phyloP scores from a whole-genome alignment of 1,140 invertebrate species.

The Apis laboriosa region DNA sequence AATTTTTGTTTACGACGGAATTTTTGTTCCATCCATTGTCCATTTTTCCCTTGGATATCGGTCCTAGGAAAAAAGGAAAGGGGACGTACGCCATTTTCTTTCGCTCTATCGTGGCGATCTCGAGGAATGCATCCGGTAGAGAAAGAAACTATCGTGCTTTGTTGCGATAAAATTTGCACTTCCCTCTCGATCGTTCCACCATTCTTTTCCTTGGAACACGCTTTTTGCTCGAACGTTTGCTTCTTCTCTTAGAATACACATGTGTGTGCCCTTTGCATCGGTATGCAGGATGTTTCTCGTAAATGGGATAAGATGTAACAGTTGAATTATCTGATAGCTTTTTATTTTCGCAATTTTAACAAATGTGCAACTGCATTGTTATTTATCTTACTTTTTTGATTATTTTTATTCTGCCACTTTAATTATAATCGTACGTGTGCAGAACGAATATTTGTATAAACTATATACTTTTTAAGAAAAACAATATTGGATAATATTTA shows the following conservation, averaged over 20 bases:
- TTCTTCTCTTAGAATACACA: background rate
- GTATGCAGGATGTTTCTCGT: background rate
- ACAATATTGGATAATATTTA: too few species aligned
- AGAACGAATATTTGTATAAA: too few species aligned
- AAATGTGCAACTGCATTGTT: too few species aligned
- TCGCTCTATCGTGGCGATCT: background rate
- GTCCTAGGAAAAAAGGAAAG: background rate
- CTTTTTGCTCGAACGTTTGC: background rate
- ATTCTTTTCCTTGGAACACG: too few species aligned
- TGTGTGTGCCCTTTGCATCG: background rate
- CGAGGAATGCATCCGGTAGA: background rate
- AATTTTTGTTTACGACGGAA: background rate
- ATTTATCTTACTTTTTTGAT: too few species aligned
- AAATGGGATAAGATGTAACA: too few species aligned
- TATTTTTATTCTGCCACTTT: too few species aligned
- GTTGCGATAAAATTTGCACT: conserved; percentile 8
- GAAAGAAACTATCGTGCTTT: background rate
- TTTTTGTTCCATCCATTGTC: background rate
- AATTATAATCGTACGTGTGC: too few species aligned
- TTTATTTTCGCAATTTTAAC: too few species aligned
- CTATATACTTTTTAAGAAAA: too few species aligned
- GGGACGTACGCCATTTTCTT: background rate
- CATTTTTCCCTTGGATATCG: too few species aligned
- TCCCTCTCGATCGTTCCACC: background rate
- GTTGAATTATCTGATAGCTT: too few species aligned